Base-by-base conservation (phyloP, 2,113 vertebrate genomes). In the Sphaerodactylus townsendi region DNA sequence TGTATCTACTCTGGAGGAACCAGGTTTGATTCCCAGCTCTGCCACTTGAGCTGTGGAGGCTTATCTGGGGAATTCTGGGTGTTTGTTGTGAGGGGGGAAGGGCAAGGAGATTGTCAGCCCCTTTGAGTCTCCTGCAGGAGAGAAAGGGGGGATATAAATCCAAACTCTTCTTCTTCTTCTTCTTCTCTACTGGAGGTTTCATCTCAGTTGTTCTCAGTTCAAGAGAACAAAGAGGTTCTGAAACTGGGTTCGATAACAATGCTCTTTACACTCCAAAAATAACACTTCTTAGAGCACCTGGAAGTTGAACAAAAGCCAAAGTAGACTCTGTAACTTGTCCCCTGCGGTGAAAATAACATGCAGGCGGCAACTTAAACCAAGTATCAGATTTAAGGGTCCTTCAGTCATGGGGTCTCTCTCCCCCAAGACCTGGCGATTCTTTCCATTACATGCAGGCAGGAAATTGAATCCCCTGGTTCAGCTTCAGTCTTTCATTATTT, bases 401-500 rank as follows among this genome's bases (percentile, higher is more conserved):
- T 71, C 3, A 5, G 30, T 21, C 33, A 5, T 0, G 1, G 0
- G 33, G n/a, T 15, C 21, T 1, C 21, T 25, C 56, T 5, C 19
- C 3, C 1, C 3, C 11, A 35, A n/a, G 39, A 74, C n/a, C 4
- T 0, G 5, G 8, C 23, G 13, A 7, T 14, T 53, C 14, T 5
- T 65, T 30, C 15, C 10, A n/a, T 10, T 15, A 48, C 50, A 69
- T 33, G 23, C 28, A 17, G 50, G n/a, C 19, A 44, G 13, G 11
- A 28, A 37, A 2, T 1, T 7, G 53, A 75, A 48, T 48, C 14
- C 15, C 37, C 46, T 59, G 37, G 9, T 35, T 15, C 11, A 59
- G 28, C 17, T 48, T 8, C 35, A 66, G 23, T n/a, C 56, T 69
- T 28, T 6, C 28, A 6, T 33, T 17, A 19, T n/a, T 84, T 10